Base-by-base conservation (phyloP, 2,888 invertebrate species). In the Nematopogon swammerdamellus region DNA sequence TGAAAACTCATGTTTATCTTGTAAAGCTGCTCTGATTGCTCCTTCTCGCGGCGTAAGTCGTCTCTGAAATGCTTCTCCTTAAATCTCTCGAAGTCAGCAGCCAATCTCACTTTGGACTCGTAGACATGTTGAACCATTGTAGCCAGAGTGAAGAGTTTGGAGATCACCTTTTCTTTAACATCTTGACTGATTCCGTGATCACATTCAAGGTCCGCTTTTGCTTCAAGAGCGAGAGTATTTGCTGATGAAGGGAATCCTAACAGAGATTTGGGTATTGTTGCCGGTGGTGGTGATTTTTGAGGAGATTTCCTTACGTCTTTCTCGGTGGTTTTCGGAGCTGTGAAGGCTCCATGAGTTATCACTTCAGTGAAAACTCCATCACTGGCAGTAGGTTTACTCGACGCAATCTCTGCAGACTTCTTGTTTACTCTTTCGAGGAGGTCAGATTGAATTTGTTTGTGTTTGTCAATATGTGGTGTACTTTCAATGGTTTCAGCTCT, bases 1-100 rank as follows among this genome's bases (percentile, higher is more conserved):
- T 79, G 79, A 50, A 76, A 79, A 59, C 69, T 75, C 72, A 79
- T 74, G 55, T 77, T 76, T 16, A 79, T 53, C 54, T 74, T 79
- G 53, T 77, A 79, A 43, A 79, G 52, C 51, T 77, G 77, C 50
- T 77, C 79, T 0, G 79, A 72, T 58, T 79, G 72, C 29, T 79
- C 79, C 29, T 69, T 72, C 51, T 79, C 77, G 55, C 73, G 65
- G 58, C 77, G 62, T 1, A 65, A 53, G 54, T 79, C 79, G 48
- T 71, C 76, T 51, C 64, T 76, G 59, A 72, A 59, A 51, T 77
- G 70, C 1, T 67, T 72, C 11, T 79, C 79, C 50, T 79, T 79
- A 52, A 65, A 76, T 57, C 73, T 77, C 11, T 79, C 79, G 48
- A 67, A 75, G 48, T 79, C 79, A 0, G 68, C 64, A 72, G 74